phyloP scores from a whole-genome alignment of 2,113 vertebrate species.

The Geococcyx californianus region DNA sequence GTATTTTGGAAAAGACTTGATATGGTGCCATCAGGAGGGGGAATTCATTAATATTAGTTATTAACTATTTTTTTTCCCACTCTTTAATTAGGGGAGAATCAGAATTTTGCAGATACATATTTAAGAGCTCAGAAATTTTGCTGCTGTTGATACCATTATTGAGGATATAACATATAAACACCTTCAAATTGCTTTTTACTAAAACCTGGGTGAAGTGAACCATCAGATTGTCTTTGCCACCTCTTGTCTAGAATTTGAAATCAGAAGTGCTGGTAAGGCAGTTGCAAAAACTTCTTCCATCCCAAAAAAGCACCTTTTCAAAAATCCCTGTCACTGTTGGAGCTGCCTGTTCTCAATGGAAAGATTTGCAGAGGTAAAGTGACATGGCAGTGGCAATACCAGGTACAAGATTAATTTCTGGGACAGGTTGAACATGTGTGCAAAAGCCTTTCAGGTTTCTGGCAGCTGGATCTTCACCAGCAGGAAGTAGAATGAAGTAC shows the following conservation, averaged over 20 bases:
- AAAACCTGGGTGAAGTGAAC: background rate
- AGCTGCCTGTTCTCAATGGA: background rate
- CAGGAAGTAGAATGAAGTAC: background rate
- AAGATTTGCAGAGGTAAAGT: background rate
- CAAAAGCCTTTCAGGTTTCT: background rate
- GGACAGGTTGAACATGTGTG: background rate
- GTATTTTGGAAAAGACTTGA: background rate
- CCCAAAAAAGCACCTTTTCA: background rate
- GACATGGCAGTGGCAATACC: background rate
- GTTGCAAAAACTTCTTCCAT: background rate
- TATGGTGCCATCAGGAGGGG: background rate
- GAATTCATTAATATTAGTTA: background rate
- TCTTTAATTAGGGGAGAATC: background rate
- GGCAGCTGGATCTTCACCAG: background rate
- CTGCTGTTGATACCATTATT: background rate
- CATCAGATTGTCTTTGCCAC: background rate
- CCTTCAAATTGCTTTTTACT: background rate
- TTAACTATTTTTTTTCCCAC: background rate
- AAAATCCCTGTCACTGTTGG: background rate
- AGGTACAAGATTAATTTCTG: background rate
- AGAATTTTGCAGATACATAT: background rate
- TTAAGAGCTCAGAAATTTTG: background rate
- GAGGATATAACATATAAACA: background rate
- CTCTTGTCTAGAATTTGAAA: background rate
- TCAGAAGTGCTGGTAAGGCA: background rate